phyloP scores from a whole-genome alignment of 2,888 invertebrate genomes.

The Eristalis intricaria region DNA sequence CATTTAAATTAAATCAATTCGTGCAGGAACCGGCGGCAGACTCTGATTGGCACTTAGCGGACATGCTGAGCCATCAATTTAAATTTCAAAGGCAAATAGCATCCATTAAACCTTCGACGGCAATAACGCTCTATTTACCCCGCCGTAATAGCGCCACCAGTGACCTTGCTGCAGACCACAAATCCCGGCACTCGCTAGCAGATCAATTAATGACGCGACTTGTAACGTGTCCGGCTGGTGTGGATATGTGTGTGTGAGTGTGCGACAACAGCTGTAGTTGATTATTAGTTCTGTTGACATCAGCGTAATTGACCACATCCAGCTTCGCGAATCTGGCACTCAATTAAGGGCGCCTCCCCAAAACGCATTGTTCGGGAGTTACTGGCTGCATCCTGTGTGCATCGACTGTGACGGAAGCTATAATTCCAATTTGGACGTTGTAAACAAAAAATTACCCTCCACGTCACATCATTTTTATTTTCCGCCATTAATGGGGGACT shows the following conservation, averaged over 20 bases:
- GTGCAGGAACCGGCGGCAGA: too few relatives aligned
- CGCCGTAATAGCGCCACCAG: slow-evolving; percentile 10
- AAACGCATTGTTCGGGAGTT: too few relatives aligned
- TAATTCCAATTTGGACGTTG: slow-evolving; percentile 47
- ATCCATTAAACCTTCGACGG: slow-evolving; percentile 25
- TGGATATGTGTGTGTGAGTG: background rate
- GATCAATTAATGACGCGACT: background rate
- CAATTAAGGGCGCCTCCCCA: slow-evolving; percentile 27
- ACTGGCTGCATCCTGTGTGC: background rate
- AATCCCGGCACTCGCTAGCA: background rate
- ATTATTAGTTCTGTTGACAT: slow-evolving; percentile 68
- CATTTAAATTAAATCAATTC: background rate
- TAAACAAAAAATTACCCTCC: slow-evolving; percentile 35
- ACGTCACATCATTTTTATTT: slow-evolving; percentile 31
- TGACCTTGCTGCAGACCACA: slow-evolving; percentile 12
- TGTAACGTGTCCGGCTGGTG: background rate
- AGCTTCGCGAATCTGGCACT: slow-evolving; percentile 12
- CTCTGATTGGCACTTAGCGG: background rate
- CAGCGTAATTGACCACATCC: slow-evolving; percentile 55
- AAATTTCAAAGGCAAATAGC: background rate
- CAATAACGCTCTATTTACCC: slow-evolving; percentile 40
- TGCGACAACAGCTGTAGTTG: slow-evolving; percentile 35
- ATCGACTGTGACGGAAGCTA: slow-evolving; percentile 44
- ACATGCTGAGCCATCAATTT: background rate
- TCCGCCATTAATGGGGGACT: slow-evolving; percentile 37